phyloP scores from a whole-genome alignment of 2,888 invertebrate species.

The Eilema caniola region DNA sequence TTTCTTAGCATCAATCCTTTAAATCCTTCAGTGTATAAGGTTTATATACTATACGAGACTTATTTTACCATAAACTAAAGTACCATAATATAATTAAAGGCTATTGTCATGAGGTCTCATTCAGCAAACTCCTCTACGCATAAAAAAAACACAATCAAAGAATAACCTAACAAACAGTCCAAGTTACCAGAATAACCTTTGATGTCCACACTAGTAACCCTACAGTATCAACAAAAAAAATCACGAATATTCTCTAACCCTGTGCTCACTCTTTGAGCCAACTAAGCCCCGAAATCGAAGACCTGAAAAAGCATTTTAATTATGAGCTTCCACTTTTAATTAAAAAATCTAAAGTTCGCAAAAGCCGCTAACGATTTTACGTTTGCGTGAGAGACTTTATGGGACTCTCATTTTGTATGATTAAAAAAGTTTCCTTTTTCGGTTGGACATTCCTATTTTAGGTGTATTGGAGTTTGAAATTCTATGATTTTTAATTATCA shows the following conservation, averaged over 20 bases:
- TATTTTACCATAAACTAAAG: too few species aligned
- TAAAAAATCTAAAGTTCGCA: constrained; percentile 51
- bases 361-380: constrained; percentile 54
- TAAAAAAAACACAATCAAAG: too few species aligned
- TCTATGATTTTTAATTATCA: constrained; percentile 25
- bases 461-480: constrained; percentile 33
- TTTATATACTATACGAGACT: too few species aligned
- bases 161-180: too few species aligned
- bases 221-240: background rate
- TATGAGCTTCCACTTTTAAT: constrained; percentile 49
- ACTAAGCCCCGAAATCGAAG: constrained; percentile 36
- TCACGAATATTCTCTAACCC: background rate
- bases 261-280: background rate
- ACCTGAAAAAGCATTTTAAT: constrained; percentile 47
- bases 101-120: too few species aligned
- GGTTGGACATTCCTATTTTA: constrained; percentile 30
- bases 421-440: constrained; percentile 52
- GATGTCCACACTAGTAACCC: background rate
- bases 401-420: constrained; percentile 46
- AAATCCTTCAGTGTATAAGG: too few species aligned
- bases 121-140: too few species aligned
- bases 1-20: too few species aligned
- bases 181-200: background rate
- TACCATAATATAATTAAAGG: too few species aligned
- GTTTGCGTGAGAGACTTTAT: constrained; percentile 48